These are phyloP conservation scores for Fistularia tabacaria DNA, from an alignment of 2,797 vertebrate genomes.

Conservation along the genomic window DNA sequence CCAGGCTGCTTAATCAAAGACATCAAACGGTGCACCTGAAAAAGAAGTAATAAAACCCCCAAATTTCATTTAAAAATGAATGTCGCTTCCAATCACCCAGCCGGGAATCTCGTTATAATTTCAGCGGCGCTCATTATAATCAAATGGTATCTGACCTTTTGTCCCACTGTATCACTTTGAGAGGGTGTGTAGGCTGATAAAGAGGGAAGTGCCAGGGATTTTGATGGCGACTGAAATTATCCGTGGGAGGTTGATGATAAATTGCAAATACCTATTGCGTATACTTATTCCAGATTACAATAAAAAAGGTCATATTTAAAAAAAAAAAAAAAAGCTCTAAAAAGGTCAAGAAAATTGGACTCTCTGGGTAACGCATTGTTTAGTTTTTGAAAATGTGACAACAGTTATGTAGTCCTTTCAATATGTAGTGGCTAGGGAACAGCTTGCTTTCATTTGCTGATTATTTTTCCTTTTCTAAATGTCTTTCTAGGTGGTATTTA, in stretches of 20 bases:
- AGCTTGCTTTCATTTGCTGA: too few relatives aligned
- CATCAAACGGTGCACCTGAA: constrained; percentile 46
- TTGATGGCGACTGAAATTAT: constrained; percentile 26
- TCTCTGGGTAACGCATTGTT: neutral
- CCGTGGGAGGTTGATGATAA: constrained; percentile 37
- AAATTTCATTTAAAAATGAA: constrained; percentile 43
- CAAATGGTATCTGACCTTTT: constrained; percentile 70
- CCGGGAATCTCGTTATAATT: constrained; percentile 62
- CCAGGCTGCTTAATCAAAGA: constrained; percentile 44
- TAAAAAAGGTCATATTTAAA: constrained; percentile 53
- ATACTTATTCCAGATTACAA: constrained; percentile 10
- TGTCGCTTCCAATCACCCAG: constrained; percentile 48
- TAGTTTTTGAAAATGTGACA: too few relatives aligned
- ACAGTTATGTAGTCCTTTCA: too few relatives aligned
- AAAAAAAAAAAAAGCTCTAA: constrained; percentile 7
- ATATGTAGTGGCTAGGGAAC: too few relatives aligned
- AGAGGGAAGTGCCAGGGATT: constrained; percentile 20
- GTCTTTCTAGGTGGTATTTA: too few relatives aligned
- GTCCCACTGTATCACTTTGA: constrained; percentile 47
- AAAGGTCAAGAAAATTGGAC: neutral
- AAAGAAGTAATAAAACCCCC: constrained; percentile 45
- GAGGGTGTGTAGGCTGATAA: constrained; percentile 45
- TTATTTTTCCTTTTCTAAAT: too few relatives aligned
- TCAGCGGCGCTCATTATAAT: constrained; percentile 64
- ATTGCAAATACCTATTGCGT: constrained; percentile 24